These are phyloP conservation scores for Rhabditoides inermis DNA, from an alignment of 2,888 invertebrate genomes.

Conservation along the genomic window DNA sequence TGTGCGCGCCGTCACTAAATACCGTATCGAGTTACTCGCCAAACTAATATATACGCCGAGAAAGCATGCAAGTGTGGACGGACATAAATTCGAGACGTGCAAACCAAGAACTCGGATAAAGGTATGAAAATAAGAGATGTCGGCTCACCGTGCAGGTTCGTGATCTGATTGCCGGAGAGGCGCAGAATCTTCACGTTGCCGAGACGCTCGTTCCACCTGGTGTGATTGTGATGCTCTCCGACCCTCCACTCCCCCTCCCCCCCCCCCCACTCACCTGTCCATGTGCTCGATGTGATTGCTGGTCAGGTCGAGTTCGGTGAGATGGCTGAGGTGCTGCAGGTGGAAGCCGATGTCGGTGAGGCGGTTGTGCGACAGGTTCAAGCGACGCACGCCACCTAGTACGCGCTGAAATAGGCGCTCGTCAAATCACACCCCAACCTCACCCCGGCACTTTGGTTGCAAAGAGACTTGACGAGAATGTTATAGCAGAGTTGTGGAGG, in stretches of 20 bases:
- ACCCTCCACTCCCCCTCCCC: conserved; percentile 73
- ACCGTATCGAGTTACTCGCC: no score
- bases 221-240: no score
- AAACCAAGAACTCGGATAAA: no score
- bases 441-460: no score
- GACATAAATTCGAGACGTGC: no score
- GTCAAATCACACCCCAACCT: no score
- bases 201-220: conserved; percentile 70
- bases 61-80: no score
- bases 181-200: conserved; percentile 79
- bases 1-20: no score
- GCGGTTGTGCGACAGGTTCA: conserved; percentile 65
- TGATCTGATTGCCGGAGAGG: conserved; percentile 74
- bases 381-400: conserved; percentile 58
- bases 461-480: no score
- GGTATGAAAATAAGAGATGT: no score
- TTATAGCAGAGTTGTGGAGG: no score
- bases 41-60: no score
- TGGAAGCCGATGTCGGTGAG: conserved; percentile 65
- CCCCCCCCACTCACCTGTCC: conserved; percentile 64
- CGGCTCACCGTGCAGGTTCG: conserved; percentile 51
- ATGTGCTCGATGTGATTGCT: conserved; percentile 67
- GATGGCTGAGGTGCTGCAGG: conserved; percentile 69
- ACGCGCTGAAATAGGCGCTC: conserved; percentile 54
- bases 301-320: conserved; percentile 70